A percentile compares a stretch with the other conserved stretches of the same genome.
Conservation (phyloP, 2,888 invertebrate species). For the Punctoribates punctum region DNA sequence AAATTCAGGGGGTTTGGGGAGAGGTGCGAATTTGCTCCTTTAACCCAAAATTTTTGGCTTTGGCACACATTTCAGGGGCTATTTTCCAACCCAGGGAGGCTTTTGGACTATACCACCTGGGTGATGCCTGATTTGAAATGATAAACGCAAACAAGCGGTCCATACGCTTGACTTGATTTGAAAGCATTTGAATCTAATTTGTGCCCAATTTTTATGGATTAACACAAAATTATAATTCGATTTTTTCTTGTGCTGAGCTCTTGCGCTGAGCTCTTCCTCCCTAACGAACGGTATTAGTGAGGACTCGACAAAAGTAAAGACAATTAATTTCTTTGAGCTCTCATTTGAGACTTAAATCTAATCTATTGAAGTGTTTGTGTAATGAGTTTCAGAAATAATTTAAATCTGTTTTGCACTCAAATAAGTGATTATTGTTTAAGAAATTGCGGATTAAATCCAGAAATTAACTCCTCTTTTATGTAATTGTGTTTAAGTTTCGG, state of each 20-base stretch:
- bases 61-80: too few relatives aligned
- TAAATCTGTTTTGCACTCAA: background rate
- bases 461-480: too few relatives aligned
- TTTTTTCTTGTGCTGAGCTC: background rate
- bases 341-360: background rate
- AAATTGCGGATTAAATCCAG: background rate
- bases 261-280: background rate
- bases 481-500: too few relatives aligned
- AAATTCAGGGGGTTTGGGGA: too few relatives aligned
- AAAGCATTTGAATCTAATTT: background rate
- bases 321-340: background rate
- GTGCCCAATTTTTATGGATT: background rate
- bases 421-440: constrained; percentile 10
- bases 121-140: too few relatives aligned
- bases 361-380: constrained; percentile 4
- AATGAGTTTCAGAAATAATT: background rate
- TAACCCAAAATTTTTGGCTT: too few relatives aligned
- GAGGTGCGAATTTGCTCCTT: too few relatives aligned
- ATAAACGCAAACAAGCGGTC: background rate
- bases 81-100: too few relatives aligned
- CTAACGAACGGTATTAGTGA: background rate
- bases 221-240: constrained; percentile 5
- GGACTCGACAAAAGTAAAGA: too few relatives aligned
- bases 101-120: too few relatives aligned
- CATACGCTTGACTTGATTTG: background rate